phyloP scores from a whole-genome alignment of 2,797 vertebrate genomes.

The Sebastes hubbsi region DNA sequence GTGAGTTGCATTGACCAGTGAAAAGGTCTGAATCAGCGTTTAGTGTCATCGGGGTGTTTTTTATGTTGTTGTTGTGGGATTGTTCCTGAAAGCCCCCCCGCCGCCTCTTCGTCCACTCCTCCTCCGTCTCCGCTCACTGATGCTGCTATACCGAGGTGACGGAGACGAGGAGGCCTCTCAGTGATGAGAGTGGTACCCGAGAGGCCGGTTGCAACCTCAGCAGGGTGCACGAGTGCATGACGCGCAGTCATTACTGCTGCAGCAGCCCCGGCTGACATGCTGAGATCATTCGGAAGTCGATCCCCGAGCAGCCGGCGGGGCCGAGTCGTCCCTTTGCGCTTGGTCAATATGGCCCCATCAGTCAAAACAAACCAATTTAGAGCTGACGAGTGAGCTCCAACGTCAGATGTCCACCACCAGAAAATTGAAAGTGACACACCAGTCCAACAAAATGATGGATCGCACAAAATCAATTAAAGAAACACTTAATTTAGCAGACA shows the following conservation, averaged over 20 bases:
- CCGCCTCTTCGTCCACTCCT: conserved; percentile 22
- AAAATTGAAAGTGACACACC: conserved; percentile 56
- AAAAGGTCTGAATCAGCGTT: background rate
- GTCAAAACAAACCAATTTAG: conserved; percentile 59
- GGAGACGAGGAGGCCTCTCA: conserved; percentile 17
- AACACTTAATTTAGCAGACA: background rate
- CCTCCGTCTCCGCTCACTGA: background rate
- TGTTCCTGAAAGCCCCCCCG: conserved; percentile 1
- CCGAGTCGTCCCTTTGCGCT: conserved; percentile 17
- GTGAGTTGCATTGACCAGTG: background rate
- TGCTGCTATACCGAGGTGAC: background rate
- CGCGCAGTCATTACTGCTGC: conserved; percentile 33
- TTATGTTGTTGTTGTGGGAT: background rate
- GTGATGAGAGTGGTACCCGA: conserved; percentile 27
- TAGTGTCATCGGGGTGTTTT: background rate
- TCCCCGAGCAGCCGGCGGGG: conserved; percentile 14
- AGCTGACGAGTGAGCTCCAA: conserved; percentile 12
- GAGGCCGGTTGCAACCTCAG: conserved; percentile 23
- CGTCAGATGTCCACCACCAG: conserved; percentile 20
- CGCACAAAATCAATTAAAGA: conserved; percentile 32
- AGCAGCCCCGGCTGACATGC: conserved; percentile 11
- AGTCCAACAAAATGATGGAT: conserved; percentile 30
- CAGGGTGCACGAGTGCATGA: conserved; percentile 31
- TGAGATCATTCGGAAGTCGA: conserved; percentile 37
- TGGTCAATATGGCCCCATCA: conserved; percentile 49